Evolutionary conservation across 2,888 invertebrate species (phyloP).

Genomic region (Peribatodes rhomboidaria): DNA sequence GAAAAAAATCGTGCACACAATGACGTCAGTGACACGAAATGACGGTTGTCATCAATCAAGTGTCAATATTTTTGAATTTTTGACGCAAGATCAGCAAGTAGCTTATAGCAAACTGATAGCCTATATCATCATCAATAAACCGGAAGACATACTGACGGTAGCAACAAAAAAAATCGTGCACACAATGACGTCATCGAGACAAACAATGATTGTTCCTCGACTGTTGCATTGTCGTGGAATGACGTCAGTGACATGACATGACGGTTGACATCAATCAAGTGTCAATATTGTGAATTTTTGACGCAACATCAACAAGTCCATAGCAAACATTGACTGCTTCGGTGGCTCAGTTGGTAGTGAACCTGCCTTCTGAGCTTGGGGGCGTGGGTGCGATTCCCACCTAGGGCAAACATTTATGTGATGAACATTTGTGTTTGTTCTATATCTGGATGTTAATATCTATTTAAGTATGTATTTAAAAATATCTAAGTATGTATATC

Average conservation of each 20-base stretch:
- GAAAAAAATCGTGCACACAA: constrained; percentile 4
- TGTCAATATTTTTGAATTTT: not conserved
- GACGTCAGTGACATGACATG: not conserved
- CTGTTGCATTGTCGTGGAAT: not conserved
- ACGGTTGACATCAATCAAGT: not conserved
- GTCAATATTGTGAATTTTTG: not conserved
- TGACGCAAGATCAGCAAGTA: not conserved
- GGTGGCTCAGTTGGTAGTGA: too few species aligned
- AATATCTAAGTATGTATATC: too few species aligned
- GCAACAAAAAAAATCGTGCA: constrained; percentile 1
- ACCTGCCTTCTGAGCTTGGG: not conserved
- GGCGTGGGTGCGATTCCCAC: too few species aligned
- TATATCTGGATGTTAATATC: too few species aligned
- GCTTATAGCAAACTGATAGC: too few species aligned
- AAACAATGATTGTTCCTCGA: not conserved
- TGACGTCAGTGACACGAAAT: not conserved
- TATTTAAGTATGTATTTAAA: too few species aligned
- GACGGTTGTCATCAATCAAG: not conserved
- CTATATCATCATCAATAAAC: not conserved
- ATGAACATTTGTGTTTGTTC: too few species aligned
- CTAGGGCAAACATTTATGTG: too few species aligned
- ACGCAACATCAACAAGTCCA: too few species aligned
- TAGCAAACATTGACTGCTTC: too few species aligned
- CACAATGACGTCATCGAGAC: constrained; percentile 5
- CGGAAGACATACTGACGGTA: not conserved